phyloP scores from a whole-genome alignment of 2,113 vertebrate genomes.

The Natator depressus region DNA sequence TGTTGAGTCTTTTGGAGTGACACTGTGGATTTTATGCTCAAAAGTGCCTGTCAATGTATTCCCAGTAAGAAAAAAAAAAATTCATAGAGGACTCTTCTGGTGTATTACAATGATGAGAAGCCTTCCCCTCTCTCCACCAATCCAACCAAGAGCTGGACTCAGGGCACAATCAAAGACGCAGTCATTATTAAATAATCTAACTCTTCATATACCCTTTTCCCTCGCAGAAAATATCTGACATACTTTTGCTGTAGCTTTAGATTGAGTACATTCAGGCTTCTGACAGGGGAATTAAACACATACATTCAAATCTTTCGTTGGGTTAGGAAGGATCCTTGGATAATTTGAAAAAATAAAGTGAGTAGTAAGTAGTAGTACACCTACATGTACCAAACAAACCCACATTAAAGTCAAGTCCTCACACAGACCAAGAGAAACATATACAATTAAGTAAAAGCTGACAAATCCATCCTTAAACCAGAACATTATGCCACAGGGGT shows the following conservation, averaged over 20 bases:
- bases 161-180: background rate
- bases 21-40: constrained; percentile 16
- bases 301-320: background rate
- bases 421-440: background rate
- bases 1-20: background rate
- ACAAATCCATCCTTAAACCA: background rate
- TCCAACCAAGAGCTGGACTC: background rate
- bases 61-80: background rate
- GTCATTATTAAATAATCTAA: constrained; percentile 19
- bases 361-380: background rate
- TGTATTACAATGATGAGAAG: constrained; percentile 24
- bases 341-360: background rate
- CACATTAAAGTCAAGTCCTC: background rate
- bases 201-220: background rate
- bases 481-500: background rate
- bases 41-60: background rate
- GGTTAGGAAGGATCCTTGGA: background rate
- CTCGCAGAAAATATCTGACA: background rate
- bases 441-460: background rate
- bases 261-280: too few species aligned
- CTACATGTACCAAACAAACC: background rate
- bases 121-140: background rate
- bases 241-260: background rate
- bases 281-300: background rate
- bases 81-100: background rate